Evolutionary conservation across 2,888 invertebrate genomes (phyloP), one percentile per base, ranked within the genome.

Genomic region (Cantharis rustica): DNA sequence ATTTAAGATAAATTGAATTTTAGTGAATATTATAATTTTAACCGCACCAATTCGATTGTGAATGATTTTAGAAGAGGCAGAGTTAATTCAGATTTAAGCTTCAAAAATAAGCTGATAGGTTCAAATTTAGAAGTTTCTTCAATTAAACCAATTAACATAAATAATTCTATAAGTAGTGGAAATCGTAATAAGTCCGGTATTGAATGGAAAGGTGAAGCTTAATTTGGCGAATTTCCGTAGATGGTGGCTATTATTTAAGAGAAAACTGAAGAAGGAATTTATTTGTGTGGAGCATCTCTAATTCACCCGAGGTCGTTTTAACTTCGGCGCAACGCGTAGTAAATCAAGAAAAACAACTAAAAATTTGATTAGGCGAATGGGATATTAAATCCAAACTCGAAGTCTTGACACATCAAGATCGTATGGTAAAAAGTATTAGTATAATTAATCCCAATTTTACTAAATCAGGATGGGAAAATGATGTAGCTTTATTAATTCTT

Each of bases 1-100:
- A 96, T 83, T 93, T 96, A 72, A 92, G 96, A 91, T 94, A 88
- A 83, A 88, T 86, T 77, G 82, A 82, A 13, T 7, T 20, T 17
- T 64, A 7, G 23, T 1, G 5, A 23, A 23, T 23, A 23, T 23
- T 23, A 9, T 1, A 9, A 23, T 23, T 23, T 9, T 23, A 23
- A 23, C 0, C 23, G 23, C 23, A 23, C 9, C 9, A 23, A 23
- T 23, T 23, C 2, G 20, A 17, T 20, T 13, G 1, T 11, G 3
- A 13, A 10, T 20, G 0, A 16, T 17, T 64, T 31, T 31, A 31
- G 13, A 13, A 4, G 27, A 11, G 0, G 31, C 13, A 13, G 0
- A 31, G 4, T 1, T 10, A 23, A 9, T 4, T n/a, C 13, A n/a
- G 1, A 13, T 13, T 4, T 13, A 1, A 23, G 20, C 7, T 23